phyloP scores from a whole-genome alignment of 2,888 invertebrate species.

The Omphaloscelis lunosa region DNA sequence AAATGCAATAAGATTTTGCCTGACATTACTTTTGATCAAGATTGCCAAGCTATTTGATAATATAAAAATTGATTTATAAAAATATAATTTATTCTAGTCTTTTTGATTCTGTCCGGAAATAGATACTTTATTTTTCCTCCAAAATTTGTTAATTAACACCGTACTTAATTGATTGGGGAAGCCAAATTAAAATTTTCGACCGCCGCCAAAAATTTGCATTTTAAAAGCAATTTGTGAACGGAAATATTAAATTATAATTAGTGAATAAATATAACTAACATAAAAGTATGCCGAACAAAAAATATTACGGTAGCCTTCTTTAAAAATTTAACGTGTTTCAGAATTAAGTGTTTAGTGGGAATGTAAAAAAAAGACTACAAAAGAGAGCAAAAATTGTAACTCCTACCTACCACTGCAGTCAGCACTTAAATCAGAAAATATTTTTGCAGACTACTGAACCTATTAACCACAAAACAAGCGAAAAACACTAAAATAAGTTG shows the following conservation, averaged over 20 bases:
- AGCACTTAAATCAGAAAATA: background rate
- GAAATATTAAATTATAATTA: slow-evolving; percentile 37
- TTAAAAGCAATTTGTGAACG: slow-evolving; percentile 32
- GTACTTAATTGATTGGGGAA: slow-evolving; percentile 16
- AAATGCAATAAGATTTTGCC: background rate
- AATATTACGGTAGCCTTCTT: background rate
- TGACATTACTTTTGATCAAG: background rate
- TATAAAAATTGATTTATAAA: too few relatives aligned
- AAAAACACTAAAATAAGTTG: background rate
- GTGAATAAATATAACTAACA: slow-evolving; percentile 1
- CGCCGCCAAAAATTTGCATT: slow-evolving; percentile 29
- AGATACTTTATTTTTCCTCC: background rate
- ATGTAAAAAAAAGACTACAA: background rate
- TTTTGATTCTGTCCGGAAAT: slow-evolving; percentile 7
- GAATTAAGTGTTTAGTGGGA: background rate
- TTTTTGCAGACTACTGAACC: background rate
- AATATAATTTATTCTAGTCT: slow-evolving; percentile 10
- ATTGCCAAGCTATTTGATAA: background rate
- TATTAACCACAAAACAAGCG: background rate
- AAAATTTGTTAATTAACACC: slow-evolving; percentile 22
- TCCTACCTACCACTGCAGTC: background rate
- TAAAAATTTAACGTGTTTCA: background rate
- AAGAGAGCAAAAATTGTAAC: background rate
- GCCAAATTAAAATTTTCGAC: slow-evolving; percentile 19
- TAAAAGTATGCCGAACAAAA: slow-evolving; percentile 9